phyloP scores from a whole-genome alignment of 2,797 vertebrate genomes.

The Enteromius paludinosus region DNA sequence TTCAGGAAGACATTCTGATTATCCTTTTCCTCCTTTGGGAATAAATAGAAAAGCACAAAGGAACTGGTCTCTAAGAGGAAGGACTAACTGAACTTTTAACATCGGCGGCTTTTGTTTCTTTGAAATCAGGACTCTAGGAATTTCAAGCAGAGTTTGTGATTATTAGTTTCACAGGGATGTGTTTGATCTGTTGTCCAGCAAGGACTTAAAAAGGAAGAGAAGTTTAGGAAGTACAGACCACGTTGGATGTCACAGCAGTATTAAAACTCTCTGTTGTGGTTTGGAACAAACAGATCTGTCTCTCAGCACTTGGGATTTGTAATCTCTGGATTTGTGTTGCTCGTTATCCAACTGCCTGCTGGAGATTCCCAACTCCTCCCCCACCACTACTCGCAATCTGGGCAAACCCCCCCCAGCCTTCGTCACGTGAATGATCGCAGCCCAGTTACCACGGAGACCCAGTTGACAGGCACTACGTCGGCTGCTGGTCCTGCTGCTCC shows the following conservation, averaged over 20 bases:
- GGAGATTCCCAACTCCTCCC: slow-evolving; percentile 39
- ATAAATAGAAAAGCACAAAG: slow-evolving; percentile 28
- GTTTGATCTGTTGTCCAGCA: not conserved
- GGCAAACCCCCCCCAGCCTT: slow-evolving; percentile 33
- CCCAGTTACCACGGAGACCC: slow-evolving; percentile 40
- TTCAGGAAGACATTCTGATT: slow-evolving; percentile 41
- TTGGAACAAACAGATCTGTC: slow-evolving; percentile 37
- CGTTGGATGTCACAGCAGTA: not conserved
- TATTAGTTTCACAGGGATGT: not conserved
- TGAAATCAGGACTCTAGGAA: not conserved
- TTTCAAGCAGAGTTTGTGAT: slow-evolving; percentile 2
- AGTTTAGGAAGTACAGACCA: not conserved
- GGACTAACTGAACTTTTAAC: slow-evolving; percentile 22
- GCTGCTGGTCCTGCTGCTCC: not conserved
- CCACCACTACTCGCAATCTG: slow-evolving; percentile 44
- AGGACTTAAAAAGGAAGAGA: slow-evolving; percentile 13
- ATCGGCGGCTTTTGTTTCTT: slow-evolving; percentile 16
- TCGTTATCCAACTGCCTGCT: slow-evolving; percentile 56
- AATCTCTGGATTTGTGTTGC: slow-evolving; percentile 62
- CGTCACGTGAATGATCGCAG: slow-evolving; percentile 45
- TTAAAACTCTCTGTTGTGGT: slow-evolving; percentile 16
- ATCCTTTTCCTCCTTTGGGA: slow-evolving; percentile 32
- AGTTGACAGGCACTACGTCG: slow-evolving; percentile 39
- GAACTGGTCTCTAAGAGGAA: slow-evolving; percentile 14
- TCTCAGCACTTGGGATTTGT: slow-evolving; percentile 20